These are phyloP conservation scores for Lontra canadensis DNA, from an alignment of 2,113 vertebrate species.

Conservation along the genomic window DNA sequence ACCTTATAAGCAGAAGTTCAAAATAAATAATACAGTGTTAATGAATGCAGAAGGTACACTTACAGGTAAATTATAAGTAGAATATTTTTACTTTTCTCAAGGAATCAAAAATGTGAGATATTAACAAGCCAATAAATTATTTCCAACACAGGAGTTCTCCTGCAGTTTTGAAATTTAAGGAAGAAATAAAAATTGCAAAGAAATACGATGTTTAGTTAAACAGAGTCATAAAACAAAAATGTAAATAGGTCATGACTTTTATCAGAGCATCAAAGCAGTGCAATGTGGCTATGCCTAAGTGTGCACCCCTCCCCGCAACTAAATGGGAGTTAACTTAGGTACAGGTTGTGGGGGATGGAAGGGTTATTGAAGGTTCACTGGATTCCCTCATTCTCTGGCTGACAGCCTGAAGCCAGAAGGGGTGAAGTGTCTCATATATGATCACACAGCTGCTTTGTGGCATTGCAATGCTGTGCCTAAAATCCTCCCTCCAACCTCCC, in stretches of 20 bases:
- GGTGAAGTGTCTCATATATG: not conserved
- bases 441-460: not conserved
- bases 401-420: not conserved
- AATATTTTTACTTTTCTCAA: constrained; percentile 18
- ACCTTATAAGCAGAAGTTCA: not conserved
- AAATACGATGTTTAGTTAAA: not conserved
- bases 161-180: not conserved
- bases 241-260: not conserved
- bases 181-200: constrained; percentile 24
- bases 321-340: not conserved
- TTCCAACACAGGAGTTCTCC: not conserved
- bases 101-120: not conserved
- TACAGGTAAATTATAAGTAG: not conserved
- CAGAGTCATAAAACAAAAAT: not conserved
- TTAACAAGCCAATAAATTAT: not conserved
- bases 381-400: not conserved
- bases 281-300: fast-evolving
- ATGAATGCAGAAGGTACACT: not conserved
- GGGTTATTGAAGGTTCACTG: not conserved
- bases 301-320: fast-evolving
- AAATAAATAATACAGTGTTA: not conserved
- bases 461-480: too few species aligned
- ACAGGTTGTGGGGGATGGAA: not conserved
- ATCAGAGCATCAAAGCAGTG: not conserved
- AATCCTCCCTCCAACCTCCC: not conserved